Evolutionary conservation across 2,113 vertebrate species (phyloP).

Genomic region (Leiothrix lutea): DNA sequence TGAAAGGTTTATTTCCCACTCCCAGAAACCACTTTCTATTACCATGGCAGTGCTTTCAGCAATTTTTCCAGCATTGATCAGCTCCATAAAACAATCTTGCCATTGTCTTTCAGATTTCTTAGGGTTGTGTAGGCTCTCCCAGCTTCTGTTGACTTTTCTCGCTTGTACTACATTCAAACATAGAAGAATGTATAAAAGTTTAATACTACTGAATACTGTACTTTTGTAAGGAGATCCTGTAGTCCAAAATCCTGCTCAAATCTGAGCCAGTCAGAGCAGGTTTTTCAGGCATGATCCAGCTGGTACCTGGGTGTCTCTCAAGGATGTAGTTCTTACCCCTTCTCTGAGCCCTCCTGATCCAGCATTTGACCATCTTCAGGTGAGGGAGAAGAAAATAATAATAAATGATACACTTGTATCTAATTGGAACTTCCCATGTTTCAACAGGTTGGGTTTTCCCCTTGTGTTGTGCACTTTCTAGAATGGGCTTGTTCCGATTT

Average conservation of each 20-base stretch:
- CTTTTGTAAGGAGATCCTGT: fast-evolving
- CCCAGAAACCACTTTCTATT: neutral
- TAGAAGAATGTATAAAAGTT: neutral
- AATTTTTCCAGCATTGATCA: neutral
- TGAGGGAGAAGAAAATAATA: neutral
- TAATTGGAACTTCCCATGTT: neutral
- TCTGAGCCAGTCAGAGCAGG: neutral
- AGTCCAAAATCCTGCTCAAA: neutral
- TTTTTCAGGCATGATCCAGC: neutral
- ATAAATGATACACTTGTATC: fast-evolving
- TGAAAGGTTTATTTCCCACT: neutral
- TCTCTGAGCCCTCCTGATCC: neutral
- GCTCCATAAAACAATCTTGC: neutral
- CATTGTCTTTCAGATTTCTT: neutral
- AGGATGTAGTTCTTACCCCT: neutral
- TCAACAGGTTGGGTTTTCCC: neutral
- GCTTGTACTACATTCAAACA: neutral
- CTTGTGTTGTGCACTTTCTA: neutral
- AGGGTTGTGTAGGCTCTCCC: fast-evolving
- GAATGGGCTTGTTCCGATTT: fast-evolving
- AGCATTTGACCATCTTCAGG: neutral
- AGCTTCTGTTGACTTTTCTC: neutral
- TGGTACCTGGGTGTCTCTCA: neutral
- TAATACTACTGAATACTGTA: neutral
- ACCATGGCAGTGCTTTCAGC: neutral